phyloP scores from a whole-genome alignment of 2,113 vertebrate genomes.

The Cinclus cinclus region DNA sequence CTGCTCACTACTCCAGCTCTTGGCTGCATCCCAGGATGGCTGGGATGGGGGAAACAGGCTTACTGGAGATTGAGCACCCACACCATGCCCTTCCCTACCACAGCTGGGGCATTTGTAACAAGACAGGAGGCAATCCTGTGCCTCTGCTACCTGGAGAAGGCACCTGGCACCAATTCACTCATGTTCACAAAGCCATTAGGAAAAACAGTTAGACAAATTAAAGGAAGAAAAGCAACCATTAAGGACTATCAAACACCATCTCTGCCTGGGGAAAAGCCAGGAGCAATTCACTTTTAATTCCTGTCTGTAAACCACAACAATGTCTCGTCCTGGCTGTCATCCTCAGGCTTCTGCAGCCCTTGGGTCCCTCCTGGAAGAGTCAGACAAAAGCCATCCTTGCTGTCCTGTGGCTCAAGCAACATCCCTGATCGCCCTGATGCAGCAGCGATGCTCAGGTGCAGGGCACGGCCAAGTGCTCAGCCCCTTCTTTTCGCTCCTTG shows the following conservation, averaged over 20 bases:
- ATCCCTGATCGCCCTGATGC: accelerated
- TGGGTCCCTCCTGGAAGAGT: background rate
- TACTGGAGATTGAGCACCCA: background rate
- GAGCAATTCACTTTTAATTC: conserved; percentile 7
- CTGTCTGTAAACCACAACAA: background rate
- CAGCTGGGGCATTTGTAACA: background rate
- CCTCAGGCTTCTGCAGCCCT: background rate
- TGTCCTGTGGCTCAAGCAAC: background rate
- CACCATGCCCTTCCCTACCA: too few species aligned
- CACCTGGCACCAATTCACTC: background rate
- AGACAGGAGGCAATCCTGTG: background rate
- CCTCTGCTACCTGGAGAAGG: background rate
- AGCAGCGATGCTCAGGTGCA: accelerated
- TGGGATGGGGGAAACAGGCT: background rate
- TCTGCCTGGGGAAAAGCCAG: background rate
- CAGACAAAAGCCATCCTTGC: accelerated
- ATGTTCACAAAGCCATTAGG: conserved; percentile 19
- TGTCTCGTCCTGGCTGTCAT: background rate
- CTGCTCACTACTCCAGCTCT: background rate
- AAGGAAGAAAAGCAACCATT: conserved; percentile 28
- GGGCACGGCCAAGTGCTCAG: accelerated
- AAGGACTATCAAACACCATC: conserved; percentile 13
- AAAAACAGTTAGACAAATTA: conserved; percentile 40
- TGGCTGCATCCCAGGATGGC: background rate
- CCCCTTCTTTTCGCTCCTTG: background rate